Percentiles rank a stretch among this genome's conserved stretches.
Conservation (phyloP, 2,113 vertebrate species). For the Halichoeres trimaculatus region DNA sequence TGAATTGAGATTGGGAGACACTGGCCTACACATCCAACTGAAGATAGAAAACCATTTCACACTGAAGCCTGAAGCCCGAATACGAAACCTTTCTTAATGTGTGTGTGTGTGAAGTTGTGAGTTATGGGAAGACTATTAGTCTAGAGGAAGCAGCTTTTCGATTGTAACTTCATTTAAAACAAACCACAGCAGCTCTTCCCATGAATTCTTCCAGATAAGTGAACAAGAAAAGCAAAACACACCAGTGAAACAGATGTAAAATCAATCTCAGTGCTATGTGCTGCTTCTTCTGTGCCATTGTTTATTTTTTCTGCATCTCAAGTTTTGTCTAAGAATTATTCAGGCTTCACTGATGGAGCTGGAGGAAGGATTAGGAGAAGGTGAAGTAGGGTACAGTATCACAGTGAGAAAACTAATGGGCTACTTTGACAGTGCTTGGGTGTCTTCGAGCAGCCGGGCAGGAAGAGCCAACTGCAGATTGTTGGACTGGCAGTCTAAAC, state of each 20-base stretch:
- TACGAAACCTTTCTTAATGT: background rate
- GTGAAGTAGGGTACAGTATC: slow-evolving; percentile 77
- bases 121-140: slow-evolving; percentile 7
- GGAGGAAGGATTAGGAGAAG: slow-evolving; percentile 65
- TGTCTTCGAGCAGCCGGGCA: slow-evolving; percentile 49
- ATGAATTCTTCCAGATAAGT: slow-evolving; percentile 45
- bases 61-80: background rate
- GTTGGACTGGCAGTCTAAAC: slow-evolving; percentile 71
- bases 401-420: slow-evolving; percentile 58
- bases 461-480: slow-evolving; percentile 45
- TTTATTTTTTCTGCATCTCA: slow-evolving; percentile 75
- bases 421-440: slow-evolving; percentile 54
- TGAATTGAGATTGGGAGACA: background rate
- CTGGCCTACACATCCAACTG: background rate
- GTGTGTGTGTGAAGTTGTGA: background rate
- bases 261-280: slow-evolving; percentile 49
- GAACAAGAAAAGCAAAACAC: slow-evolving; percentile 62
- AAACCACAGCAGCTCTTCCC: slow-evolving; percentile 51
- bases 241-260: slow-evolving; percentile 72
- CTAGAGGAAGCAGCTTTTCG: slow-evolving; percentile 11
- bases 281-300: slow-evolving; percentile 39
- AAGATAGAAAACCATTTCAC: background rate
- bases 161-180: slow-evolving; percentile 60
- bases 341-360: slow-evolving; percentile 37
- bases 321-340: slow-evolving; percentile 69